phyloP scores from a whole-genome alignment of 2,797 vertebrate species.

The Atherinosoma microstoma region DNA sequence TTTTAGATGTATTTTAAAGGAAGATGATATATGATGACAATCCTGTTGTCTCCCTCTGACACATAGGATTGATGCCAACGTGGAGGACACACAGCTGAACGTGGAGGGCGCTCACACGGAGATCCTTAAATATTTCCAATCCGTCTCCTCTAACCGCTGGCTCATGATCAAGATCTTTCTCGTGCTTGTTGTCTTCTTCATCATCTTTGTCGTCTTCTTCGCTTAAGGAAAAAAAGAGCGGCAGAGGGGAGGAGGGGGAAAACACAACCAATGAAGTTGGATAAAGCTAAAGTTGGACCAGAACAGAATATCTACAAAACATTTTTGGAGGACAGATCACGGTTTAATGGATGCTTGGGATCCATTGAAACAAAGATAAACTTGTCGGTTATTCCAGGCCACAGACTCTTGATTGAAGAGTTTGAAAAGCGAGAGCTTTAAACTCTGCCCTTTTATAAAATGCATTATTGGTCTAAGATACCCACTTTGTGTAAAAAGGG shows the following conservation, averaged over 20 bases:
- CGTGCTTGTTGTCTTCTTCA: slow-evolving; percentile 94
- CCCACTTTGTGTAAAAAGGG: slow-evolving; percentile 59
- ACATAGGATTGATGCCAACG: slow-evolving; percentile 91
- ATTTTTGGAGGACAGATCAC: slow-evolving; percentile 58
- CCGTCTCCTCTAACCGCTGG: slow-evolving; percentile 96
- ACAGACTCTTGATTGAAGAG: slow-evolving; percentile 43
- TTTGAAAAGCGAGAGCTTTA: slow-evolving; percentile 53
- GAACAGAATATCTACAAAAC: slow-evolving; percentile 15
- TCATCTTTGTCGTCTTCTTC: slow-evolving; percentile 97
- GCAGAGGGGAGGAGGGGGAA: not conserved
- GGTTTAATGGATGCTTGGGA: slow-evolving; percentile 48
- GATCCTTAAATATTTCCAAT: slow-evolving; percentile 98
- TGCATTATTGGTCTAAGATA: slow-evolving; percentile 57
- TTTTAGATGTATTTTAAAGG: not conserved
- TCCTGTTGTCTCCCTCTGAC: not conserved
- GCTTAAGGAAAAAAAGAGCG: slow-evolving; percentile 80
- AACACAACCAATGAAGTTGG: slow-evolving; percentile 1
- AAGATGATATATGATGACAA: not conserved
- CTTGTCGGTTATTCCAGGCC: slow-evolving; percentile 46
- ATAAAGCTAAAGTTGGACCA: slow-evolving; percentile 49
- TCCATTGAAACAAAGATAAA: slow-evolving; percentile 34
- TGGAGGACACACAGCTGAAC: slow-evolving; percentile 93
- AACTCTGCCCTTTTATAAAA: slow-evolving; percentile 45
- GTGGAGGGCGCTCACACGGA: slow-evolving; percentile 93
- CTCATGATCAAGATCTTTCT: slow-evolving; percentile 98